Evolutionary conservation across 2,113 vertebrate species (phyloP), one percentile per base, ranked within the genome.

Genomic region (Echinops telfairi): DNA sequence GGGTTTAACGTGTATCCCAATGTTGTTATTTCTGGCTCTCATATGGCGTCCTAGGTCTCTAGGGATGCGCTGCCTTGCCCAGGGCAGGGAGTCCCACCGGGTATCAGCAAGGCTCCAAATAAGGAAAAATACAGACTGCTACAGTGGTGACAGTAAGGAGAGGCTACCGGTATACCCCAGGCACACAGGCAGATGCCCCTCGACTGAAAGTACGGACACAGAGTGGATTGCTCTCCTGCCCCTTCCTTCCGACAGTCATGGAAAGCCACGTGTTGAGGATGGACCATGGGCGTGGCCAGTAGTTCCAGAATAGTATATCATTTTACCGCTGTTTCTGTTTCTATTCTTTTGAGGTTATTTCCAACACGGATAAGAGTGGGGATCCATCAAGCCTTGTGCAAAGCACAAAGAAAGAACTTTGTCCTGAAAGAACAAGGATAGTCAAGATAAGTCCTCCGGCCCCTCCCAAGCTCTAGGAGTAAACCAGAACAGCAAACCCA

Each of bases 291-390:
- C 82, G 62, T 2, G 75, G 57, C 31, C 70, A 90, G 81, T 2
- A 80, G 85, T 40, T 40, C 75, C 68, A 77, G 91, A 95, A 91
- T 14, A 43, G 73, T 80, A 68, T 43, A 23, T 82, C 1, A 2
- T 92, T 93, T 90, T 33, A 88, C 12, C 12, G 19, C 4, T 33
- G 60, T 19, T 33, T 8, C 27, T 73, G 17, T 38, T 96, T 95
- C 27, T 89, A 57, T 85, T 88, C 76, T 47, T 92, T 94, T n/a
- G 36, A 95, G 88, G 92, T 93, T 29, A 47, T 77, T 96, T 96
- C 85, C 47, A 90, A n/a, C 43, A 78, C 58, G 58, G 62, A 40
- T 62, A 36, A 86, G 1, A 27, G 6, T 73, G 38, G 92, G 94
- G 96, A 57, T 3, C 8, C 6, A 89, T 83, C 57, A 10, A 23